Evolutionary conservation across 2,113 vertebrate genomes (phyloP).

Genomic region (Poecile atricapillus): DNA sequence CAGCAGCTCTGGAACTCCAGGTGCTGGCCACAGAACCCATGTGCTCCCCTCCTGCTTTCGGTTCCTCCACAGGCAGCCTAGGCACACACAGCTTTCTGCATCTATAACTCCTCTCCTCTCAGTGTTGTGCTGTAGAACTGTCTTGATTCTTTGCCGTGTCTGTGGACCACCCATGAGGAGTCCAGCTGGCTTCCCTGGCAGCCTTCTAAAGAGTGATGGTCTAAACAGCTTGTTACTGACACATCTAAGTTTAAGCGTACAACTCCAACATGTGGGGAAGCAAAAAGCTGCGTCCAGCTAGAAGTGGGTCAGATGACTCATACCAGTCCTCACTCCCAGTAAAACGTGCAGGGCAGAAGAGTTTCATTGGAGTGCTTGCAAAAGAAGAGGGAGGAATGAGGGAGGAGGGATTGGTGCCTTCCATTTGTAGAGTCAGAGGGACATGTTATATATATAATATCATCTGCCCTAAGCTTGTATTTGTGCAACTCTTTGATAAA

Average conservation of each 20-base stretch:
- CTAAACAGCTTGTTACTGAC: not conserved
- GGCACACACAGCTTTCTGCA: not conserved
- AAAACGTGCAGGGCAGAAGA: not conserved
- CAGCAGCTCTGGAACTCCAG: not conserved
- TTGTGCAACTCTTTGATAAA: not conserved
- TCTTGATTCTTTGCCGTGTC: not conserved
- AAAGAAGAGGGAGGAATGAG: not conserved
- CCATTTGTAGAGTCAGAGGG: not conserved
- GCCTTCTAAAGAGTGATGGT: not conserved
- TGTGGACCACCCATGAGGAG: slow-evolving; percentile 31
- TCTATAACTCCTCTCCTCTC: not conserved
- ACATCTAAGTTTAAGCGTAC: not conserved
- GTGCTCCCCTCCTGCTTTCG: not conserved
- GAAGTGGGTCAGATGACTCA: slow-evolving; percentile 52
- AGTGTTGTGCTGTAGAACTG: not conserved
- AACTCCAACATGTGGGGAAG: not conserved
- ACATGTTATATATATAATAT: not conserved
- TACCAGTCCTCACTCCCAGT: not conserved
- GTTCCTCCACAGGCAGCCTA: not conserved
- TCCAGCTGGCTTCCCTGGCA: slow-evolving; percentile 52
- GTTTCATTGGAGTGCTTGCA: not conserved
- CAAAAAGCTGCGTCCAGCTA: not conserved
- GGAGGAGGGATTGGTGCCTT: not conserved
- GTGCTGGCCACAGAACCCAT: not conserved
- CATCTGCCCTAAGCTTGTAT: not conserved